Conservation (phyloP, 2,888 invertebrate species). For the Athalia circularis region DNA sequence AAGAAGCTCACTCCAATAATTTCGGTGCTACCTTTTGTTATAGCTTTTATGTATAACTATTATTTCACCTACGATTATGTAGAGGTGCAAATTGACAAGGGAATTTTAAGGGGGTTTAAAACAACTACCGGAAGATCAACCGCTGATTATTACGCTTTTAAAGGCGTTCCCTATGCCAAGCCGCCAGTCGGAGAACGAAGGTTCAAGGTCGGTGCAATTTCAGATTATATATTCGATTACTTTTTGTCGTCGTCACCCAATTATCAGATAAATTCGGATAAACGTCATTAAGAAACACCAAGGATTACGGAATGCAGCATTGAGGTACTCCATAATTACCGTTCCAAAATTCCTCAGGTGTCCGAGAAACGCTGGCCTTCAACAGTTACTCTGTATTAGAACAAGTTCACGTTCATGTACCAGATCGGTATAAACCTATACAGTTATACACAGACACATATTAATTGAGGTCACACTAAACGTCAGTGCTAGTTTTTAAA, state of each 20-base stretch:
- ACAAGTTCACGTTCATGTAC: too few relatives aligned
- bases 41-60: constrained; percentile 4
- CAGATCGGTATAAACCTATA: too few relatives aligned
- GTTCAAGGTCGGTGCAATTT: constrained; percentile 13
- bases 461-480: too few relatives aligned
- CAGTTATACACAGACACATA: too few relatives aligned
- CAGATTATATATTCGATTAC: background rate
- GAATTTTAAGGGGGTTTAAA: constrained; percentile 10
- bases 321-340: constrained; percentile 44
- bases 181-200: constrained; percentile 7
- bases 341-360: too few relatives aligned
- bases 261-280: too few relatives aligned
- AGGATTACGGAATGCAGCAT: background rate
- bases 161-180: constrained; percentile 24
- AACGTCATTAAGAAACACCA: background rate
- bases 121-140: background rate
- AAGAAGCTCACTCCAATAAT: background rate
- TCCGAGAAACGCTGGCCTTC: too few relatives aligned
- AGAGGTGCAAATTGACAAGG: constrained; percentile 19
- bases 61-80: constrained; percentile 12
- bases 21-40: background rate
- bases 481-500: too few relatives aligned
- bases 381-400: too few relatives aligned
- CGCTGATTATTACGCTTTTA: constrained; percentile 4
- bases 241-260: too few relatives aligned